Percentiles rank a stretch among this genome's conserved stretches.
Conservation (phyloP, 1,140 invertebrate species). For the Teleopsis dalmanni region DNA sequence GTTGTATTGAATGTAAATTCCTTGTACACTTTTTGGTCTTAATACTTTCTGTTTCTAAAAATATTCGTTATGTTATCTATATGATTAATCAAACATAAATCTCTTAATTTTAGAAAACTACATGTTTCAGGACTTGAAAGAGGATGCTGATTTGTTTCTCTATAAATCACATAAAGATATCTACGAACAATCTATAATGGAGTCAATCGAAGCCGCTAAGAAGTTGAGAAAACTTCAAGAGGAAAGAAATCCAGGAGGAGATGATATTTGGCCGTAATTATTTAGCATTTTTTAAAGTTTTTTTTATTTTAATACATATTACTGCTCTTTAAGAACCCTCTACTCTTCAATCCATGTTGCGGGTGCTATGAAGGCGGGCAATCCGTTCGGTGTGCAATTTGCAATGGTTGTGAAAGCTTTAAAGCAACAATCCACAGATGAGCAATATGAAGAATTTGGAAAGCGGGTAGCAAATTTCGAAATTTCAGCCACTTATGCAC, state of each 20-base stretch:
- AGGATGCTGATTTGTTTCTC: constrained; percentile 29
- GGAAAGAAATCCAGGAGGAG: constrained; percentile 55
- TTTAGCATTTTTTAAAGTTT: background rate
- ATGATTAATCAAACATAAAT: no score
- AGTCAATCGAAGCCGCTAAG: constrained; percentile 61
- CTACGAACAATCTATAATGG: constrained; percentile 70
- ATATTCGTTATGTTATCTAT: no score
- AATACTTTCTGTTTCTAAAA: no score
- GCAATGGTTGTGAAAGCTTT: constrained; percentile 89
- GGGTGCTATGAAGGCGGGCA: constrained; percentile 64
- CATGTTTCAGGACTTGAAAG: constrained; percentile 28
- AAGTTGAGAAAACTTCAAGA: constrained; percentile 64
- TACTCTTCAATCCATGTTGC: constrained; percentile 14
- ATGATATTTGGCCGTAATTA: constrained; percentile 58
- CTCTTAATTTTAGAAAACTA: constrained; percentile 18
- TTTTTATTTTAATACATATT: constrained; percentile 1
- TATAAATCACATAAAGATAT: constrained; percentile 80
- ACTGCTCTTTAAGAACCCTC: background rate
- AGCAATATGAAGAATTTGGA: constrained; percentile 83
- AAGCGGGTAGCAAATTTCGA: constrained; percentile 68
- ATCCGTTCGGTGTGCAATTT: constrained; percentile 75
- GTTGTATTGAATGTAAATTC: no score
- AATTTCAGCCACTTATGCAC: constrained; percentile 90
- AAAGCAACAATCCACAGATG: constrained; percentile 74
- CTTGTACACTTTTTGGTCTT: no score